Base-by-base conservation (phyloP, 2,797 vertebrate genomes). In the Pempheris klunzingeri region DNA sequence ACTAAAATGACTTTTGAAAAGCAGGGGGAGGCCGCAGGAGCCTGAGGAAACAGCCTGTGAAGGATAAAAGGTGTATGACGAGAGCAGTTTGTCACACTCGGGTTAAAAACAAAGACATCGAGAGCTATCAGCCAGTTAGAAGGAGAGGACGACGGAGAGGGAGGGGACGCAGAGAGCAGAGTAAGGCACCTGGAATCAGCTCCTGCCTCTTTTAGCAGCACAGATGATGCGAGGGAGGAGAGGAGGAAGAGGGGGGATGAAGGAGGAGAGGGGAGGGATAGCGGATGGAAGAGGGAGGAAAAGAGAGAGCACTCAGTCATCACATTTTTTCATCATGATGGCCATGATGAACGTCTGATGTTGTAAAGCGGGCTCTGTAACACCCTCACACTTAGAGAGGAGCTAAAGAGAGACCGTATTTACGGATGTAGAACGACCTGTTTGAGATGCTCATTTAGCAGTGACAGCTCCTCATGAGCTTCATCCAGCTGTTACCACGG, bases 191-290 rank as follows among this genome's bases (percentile, higher is more conserved):
- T 86, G 84, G 41, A 74, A 88, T 46, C 62, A 49, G 67, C 73
- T 75, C 50, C 55, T 70, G 50, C 62, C 68, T 80, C 55, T 81
- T 81, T 75, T 78, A 81, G 74, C 75, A 62, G 70, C 77, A 71
- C 83, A 86, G 78, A 83, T 54, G 78, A 87, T 71, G 77, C 52
- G 75, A 80, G 74, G 77, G 74, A 81, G 77, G 72, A 76, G 62
- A 64, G 34, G 58, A 61, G 30, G 63, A 4, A 28, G 36, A 34
- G 34, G 55, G 18, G 34, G 15, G 50, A 11, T 18, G 14, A 24
- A 20, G 46, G 32, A 38, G 34, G 24, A 26, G 69, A 18, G 43
- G 14, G 14, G 15, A 46, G 41, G 34, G 41, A 14, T 22, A 55
- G 53, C 50, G 54, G 59, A 44, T 44, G 20, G 52, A n/a, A n/a